Evolutionary conservation across 2,888 invertebrate species (phyloP), one percentile per base, ranked within the genome.

Genomic region (Myopa testacea): DNA sequence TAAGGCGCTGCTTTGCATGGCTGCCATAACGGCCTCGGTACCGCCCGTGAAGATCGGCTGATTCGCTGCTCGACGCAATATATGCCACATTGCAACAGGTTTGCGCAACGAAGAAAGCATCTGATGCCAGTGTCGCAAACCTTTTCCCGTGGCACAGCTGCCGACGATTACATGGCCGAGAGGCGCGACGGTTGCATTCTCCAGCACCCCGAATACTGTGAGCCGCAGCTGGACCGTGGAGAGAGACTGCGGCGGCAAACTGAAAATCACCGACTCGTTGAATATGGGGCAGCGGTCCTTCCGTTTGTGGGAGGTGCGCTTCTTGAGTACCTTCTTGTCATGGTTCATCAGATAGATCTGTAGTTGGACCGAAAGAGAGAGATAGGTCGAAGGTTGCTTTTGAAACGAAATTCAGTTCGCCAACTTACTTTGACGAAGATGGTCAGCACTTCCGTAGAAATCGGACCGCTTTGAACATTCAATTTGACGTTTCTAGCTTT

Each of bases 11-110:
- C 84, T 86, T 79, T 86, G 87, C 86, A 87, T 84, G 75, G 86
- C 87, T 52, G 86, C 87, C 16, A 86, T 86, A 16, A 87, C 87
- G 4, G 87, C 87, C 82, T 87, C 87, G 65, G 87, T 86, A 72
- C 87, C 87, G 73, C 87, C 87, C 40, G 85, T 83, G 50, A 87
- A 86, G 38, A 86, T 82, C 45, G 87, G 86, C 78, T 87, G 86
- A 76, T 87, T 87, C 81, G 85, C 83, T 8, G 86, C 88, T 50
- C 87, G 86, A 45, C 94, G 90, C 65, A 95, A 90, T 55, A 93
- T 92, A 88, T 95, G 95, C 95, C 95, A 95, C 95, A 95, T 95
- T 52, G 95, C 94, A 10, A 95, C 93, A 0, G 95, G 95, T 86
- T 94, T 95, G 80, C 95, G 91, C 68, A 95, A 90, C 26, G 94